These are phyloP conservation scores for Cyprinodon diabolis DNA, from an alignment of 2,797 vertebrate species.

Conservation along the genomic window DNA sequence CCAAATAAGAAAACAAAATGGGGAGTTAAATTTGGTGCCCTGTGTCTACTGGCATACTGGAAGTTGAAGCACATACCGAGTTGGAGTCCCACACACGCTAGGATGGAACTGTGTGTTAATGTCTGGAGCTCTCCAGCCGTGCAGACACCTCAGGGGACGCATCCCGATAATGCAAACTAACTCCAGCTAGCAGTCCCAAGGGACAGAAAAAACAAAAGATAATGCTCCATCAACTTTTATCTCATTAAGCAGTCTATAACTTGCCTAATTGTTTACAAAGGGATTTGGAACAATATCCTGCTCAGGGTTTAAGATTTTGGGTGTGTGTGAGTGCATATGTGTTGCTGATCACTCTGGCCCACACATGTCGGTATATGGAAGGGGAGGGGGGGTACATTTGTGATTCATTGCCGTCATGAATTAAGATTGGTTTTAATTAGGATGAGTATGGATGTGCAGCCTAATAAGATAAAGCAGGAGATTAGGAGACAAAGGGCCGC, in stretches of 20 bases:
- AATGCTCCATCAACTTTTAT: constrained; percentile 80
- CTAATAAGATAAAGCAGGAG: constrained; percentile 66
- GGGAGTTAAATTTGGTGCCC: constrained; percentile 42
- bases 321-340: constrained; percentile 23
- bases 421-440: constrained; percentile 74
- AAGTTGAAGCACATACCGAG: constrained; percentile 49
- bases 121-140: constrained; percentile 68
- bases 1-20: constrained; percentile 55
- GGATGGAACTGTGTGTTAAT: constrained; percentile 46
- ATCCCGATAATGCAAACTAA: constrained; percentile 68
- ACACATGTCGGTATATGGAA: constrained; percentile 24
- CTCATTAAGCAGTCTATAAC: constrained; percentile 83
- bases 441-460: constrained; percentile 53
- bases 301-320: constrained; percentile 63
- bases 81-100: constrained; percentile 25
- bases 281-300: constrained; percentile 76
- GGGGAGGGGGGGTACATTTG: constrained; percentile 26
- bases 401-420: constrained; percentile 57
- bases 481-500: constrained; percentile 63
- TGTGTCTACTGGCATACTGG: constrained; percentile 33
- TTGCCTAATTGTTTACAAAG: constrained; percentile 81
- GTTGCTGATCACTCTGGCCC: constrained; percentile 25
- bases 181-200: constrained; percentile 58
- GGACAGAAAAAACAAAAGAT: constrained; percentile 76
- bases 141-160: constrained; percentile 58